Conservation (phyloP, 2,797 vertebrate genomes). For the Pogoniulus pusillus region DNA sequence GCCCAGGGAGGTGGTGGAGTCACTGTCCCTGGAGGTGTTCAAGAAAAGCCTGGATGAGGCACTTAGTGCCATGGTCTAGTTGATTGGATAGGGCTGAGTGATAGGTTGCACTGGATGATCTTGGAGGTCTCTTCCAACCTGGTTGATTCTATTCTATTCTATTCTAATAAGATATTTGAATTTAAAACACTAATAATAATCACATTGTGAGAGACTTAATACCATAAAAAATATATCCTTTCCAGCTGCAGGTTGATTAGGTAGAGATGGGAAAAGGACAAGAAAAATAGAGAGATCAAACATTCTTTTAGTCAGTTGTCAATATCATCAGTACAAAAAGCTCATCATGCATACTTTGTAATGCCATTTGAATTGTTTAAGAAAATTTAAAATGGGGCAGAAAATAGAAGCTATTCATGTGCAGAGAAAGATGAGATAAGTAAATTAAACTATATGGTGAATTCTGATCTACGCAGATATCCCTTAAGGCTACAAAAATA, state of each 20-base stretch:
- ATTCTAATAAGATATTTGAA: slow-evolving; percentile 53
- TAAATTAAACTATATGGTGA: slow-evolving; percentile 71
- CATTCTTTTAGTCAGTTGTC: slow-evolving; percentile 31
- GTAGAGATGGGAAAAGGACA: not conserved
- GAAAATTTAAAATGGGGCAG: slow-evolving; percentile 62
- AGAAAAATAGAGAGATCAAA: slow-evolving; percentile 8
- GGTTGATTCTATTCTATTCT: too few species aligned
- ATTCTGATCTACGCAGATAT: slow-evolving; percentile 65
- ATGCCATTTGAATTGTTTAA: slow-evolving; percentile 60
- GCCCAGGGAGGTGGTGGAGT: too few species aligned
- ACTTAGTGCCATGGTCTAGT: too few species aligned
- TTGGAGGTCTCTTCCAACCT: too few species aligned
- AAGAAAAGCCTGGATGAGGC: too few species aligned
- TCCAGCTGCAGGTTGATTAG: slow-evolving; percentile 38
- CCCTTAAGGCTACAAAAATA: slow-evolving; percentile 69
- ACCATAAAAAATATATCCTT: slow-evolving; percentile 46
- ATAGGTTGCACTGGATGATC: too few species aligned
- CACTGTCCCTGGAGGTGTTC: too few species aligned
- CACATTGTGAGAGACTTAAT: slow-evolving; percentile 45
- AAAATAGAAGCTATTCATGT: slow-evolving; percentile 63
- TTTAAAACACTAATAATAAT: slow-evolving; percentile 63
- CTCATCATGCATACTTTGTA: not conserved
- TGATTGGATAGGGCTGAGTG: too few species aligned
- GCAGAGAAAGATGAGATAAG: slow-evolving; percentile 63
- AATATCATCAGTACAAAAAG: slow-evolving; percentile 53